These are phyloP conservation scores for Limnephilus rhombicus DNA, from an alignment of 2,888 invertebrate species.

Conservation along the genomic window DNA sequence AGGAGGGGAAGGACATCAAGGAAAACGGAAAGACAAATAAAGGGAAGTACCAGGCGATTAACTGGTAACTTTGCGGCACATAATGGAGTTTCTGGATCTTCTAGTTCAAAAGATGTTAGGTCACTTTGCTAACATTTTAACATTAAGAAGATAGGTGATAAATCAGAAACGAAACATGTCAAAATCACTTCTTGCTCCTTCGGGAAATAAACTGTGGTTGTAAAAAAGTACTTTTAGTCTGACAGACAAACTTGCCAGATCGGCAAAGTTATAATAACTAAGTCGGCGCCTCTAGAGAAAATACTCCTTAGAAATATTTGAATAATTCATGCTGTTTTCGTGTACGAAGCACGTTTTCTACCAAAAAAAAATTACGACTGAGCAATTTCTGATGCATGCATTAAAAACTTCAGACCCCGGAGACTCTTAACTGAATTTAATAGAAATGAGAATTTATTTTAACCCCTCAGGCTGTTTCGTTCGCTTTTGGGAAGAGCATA, in stretches of 20 bases:
- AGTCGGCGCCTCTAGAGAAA: background rate
- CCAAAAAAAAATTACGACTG: background rate
- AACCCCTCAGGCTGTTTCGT: too few species aligned
- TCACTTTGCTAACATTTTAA: background rate
- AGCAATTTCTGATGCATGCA: conserved; percentile 15
- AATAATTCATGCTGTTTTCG: conserved; percentile 17
- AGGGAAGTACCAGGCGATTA: too few species aligned
- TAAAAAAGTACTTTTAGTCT: background rate
- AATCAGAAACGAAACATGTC: background rate
- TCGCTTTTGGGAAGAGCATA: too few species aligned
- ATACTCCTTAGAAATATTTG: background rate
- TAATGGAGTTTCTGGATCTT: too few species aligned
- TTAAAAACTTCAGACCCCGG: background rate
- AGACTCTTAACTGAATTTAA: background rate
- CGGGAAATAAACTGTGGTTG: background rate
- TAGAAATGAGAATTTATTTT: background rate
- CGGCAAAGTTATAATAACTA: conserved; percentile 12
- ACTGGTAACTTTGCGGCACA: too few species aligned
- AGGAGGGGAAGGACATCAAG: too few species aligned
- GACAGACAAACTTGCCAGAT: background rate
- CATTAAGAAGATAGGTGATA: too few species aligned
- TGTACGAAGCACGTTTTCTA: background rate
- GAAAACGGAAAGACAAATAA: too few species aligned
- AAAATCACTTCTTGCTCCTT: background rate
- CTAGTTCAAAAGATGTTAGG: background rate